phyloP scores from a whole-genome alignment of 92 coral and sea anemone species.

The Epizoanthus scotinus region DNA sequence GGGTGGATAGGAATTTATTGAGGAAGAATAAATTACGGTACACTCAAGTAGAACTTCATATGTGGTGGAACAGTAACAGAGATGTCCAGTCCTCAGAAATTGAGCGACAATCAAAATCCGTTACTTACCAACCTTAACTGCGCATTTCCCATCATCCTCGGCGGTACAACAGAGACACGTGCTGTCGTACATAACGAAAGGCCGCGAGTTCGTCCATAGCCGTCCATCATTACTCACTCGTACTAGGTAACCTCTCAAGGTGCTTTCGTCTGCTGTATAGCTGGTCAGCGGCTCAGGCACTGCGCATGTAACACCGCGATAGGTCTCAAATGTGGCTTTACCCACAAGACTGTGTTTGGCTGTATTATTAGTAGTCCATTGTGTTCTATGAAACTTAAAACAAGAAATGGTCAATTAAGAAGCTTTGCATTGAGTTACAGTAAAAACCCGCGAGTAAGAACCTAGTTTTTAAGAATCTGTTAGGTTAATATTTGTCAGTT shows the following conservation, averaged over 20 bases:
- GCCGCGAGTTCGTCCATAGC: conserved; percentile 78
- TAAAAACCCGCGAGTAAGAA: too few relatives aligned
- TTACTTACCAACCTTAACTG: conserved; percentile 90
- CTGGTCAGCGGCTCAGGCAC: conserved; percentile 60
- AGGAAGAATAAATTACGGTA: too few relatives aligned
- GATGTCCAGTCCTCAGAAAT: background rate
- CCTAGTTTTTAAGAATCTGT: too few relatives aligned
- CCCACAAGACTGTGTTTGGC: conserved; percentile 58
- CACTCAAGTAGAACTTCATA: too few relatives aligned
- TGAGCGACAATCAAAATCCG: conserved; percentile 15
- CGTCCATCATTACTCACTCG: conserved; percentile 87
- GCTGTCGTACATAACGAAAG: conserved; percentile 66
- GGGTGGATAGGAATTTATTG: too few relatives aligned
- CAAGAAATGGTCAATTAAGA: background rate
- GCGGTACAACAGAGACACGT: conserved; percentile 68
- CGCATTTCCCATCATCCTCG: conserved; percentile 45
- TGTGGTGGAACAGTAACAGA: too few relatives aligned
- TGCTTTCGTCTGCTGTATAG: conserved; percentile 31
- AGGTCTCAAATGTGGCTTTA: conserved; percentile 79
- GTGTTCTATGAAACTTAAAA: conserved; percentile 32
- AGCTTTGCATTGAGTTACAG: background rate
- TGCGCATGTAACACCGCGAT: conserved; percentile 81
- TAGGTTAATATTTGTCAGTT: too few relatives aligned
- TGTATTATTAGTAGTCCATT: conserved; percentile 21
- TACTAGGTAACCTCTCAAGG: conserved; percentile 64